These are phyloP conservation scores for Diaprepes abbreviatus DNA, from an alignment of 2,888 invertebrate genomes.

Conservation along the genomic window DNA sequence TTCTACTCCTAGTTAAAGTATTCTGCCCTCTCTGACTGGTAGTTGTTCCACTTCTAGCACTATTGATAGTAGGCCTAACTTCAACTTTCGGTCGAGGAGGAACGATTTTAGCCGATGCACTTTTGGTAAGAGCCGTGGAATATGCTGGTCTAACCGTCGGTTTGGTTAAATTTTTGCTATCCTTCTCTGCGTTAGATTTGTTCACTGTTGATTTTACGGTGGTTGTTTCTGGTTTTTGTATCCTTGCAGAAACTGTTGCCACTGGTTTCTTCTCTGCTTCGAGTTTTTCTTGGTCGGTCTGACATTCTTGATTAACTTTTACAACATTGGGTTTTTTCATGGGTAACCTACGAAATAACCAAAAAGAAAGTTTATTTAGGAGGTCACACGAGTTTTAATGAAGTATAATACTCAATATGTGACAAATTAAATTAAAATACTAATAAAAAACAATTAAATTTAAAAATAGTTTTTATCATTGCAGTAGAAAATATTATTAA, in stretches of 20 bases:
- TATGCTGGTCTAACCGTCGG: conserved; percentile 39
- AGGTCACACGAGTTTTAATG: too few species aligned
- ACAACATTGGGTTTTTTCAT: conserved; percentile 58
- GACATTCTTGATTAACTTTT: conserved; percentile 65
- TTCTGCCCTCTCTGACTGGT: neutral
- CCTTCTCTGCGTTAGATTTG: neutral
- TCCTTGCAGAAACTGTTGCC: neutral
- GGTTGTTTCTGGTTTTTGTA: conserved; percentile 52
- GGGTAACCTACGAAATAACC: conserved; percentile 11
- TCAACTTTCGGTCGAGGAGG: conserved; percentile 59
- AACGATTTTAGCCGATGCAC: conserved; percentile 61
- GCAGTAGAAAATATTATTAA: too few species aligned
- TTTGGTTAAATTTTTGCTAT: conserved; percentile 7
- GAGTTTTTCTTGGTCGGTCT: conserved; percentile 62
- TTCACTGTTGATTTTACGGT: conserved; percentile 47
- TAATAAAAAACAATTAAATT: too few species aligned
- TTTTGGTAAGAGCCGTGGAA: conserved; percentile 64
- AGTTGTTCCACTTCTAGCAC: neutral
- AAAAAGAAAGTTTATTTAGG: too few species aligned
- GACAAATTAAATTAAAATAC: too few species aligned
- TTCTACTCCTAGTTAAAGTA: conserved; percentile 42
- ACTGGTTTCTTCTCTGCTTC: conserved; percentile 17
- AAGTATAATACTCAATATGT: too few species aligned
- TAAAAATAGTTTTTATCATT: too few species aligned
- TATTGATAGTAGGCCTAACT: conserved; percentile 26